phyloP scores from a whole-genome alignment of 2,888 invertebrate species.

The Limnephilus lunatus region DNA sequence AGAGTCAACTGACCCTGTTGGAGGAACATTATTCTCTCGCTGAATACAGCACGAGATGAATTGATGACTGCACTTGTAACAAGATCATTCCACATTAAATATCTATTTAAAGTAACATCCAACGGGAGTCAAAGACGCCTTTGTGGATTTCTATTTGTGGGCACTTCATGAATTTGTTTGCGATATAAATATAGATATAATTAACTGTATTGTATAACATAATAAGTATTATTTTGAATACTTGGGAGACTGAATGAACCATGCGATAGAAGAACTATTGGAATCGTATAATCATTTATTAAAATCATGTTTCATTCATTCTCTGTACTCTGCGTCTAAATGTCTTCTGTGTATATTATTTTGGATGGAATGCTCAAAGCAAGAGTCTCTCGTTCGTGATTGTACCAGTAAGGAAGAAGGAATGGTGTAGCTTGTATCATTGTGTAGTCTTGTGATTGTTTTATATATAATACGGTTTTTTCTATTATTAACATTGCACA shows the following conservation, averaged over 20 bases:
- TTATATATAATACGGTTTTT: neutral
- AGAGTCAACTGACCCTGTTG: neutral
- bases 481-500: constrained; percentile 36
- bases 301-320: neutral
- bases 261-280: neutral
- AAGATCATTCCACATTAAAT: neutral
- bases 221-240: neutral
- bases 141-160: neutral
- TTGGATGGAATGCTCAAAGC: constrained; percentile 14
- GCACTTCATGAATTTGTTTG: neutral
- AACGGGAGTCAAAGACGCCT: neutral
- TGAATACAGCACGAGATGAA: neutral
- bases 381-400: constrained; percentile 17
- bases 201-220: neutral
- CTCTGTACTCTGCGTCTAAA: neutral
- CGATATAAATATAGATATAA: neutral
- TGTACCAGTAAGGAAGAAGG: constrained; percentile 2
- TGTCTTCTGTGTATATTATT: neutral
- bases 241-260: neutral
- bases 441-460: constrained; percentile 14
- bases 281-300: neutral
- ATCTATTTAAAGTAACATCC: neutral
- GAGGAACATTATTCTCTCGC: neutral
- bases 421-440: constrained; percentile 16
- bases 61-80: neutral